Conservation (phyloP, 2,113 vertebrate species). For the Ahaetulla prasina region DNA sequence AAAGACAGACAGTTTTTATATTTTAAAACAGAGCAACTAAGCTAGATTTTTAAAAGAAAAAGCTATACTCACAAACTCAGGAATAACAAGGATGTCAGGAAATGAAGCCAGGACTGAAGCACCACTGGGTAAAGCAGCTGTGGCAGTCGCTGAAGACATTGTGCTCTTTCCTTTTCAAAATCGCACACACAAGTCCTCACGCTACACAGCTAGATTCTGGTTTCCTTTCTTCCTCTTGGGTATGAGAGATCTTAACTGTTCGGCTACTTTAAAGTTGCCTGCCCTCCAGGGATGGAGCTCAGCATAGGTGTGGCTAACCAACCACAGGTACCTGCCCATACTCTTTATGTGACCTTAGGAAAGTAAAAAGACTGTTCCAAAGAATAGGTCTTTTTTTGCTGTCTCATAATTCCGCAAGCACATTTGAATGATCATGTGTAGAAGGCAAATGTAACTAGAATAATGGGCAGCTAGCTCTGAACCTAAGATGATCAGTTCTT, state of each 20-base stretch:
- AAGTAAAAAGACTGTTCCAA: background rate
- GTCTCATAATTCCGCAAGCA: background rate
- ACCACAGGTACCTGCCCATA: background rate
- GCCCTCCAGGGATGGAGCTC: conserved; percentile 15
- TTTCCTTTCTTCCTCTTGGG: background rate
- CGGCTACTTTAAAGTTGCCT: background rate
- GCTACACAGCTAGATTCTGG: background rate
- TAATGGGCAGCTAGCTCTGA: background rate
- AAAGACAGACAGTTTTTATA: background rate
- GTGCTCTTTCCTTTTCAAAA: background rate
- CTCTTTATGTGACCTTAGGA: background rate
- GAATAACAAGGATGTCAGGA: conserved; percentile 55
- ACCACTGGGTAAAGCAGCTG: conserved; percentile 50
- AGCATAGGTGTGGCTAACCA: conserved; percentile 1
- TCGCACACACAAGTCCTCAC: background rate
- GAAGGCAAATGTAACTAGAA: background rate
- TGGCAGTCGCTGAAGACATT: conserved; percentile 44
- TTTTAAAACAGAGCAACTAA: background rate
- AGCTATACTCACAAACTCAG: conserved; percentile 59
- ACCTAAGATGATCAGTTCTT: background rate
- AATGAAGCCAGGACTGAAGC: conserved; percentile 49
- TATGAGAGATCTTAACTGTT: conserved; percentile 13
- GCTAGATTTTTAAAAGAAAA: background rate
- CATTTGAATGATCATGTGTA: background rate
- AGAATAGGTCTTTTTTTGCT: no score